Conservation (phyloP, 2,113 vertebrate species). For the Elephantulus edwardii region DNA sequence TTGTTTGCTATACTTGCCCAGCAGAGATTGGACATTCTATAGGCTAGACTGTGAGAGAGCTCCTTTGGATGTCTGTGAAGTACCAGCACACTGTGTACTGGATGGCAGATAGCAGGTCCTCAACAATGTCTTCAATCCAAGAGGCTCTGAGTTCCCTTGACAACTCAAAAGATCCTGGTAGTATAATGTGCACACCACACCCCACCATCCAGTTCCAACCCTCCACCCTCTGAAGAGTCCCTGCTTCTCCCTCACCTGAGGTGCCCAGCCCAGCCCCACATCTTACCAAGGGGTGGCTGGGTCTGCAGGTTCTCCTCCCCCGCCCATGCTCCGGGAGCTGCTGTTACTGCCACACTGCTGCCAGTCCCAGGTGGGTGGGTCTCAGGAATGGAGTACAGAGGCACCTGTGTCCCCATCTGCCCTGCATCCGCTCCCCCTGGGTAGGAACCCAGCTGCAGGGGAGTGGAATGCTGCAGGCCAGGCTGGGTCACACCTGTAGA, state of each 20-base stretch:
- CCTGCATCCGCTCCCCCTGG: neutral
- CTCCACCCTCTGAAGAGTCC: neutral
- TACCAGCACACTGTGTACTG: too few relatives aligned
- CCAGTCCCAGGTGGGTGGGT: accelerated
- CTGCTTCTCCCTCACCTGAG: neutral
- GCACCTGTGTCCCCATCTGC: accelerated
- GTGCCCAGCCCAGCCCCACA: neutral
- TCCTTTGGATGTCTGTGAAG: accelerated
- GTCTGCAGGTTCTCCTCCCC: neutral
- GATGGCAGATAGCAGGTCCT: neutral
- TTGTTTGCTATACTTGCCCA: neutral
- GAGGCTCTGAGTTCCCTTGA: too few relatives aligned
- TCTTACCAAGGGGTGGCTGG: slow-evolving; percentile 50
- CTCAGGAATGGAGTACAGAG: neutral
- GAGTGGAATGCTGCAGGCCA: neutral
- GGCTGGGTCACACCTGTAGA: neutral
- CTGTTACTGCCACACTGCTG: accelerated
- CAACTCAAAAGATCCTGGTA: too few relatives aligned
- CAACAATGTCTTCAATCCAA: too few relatives aligned
- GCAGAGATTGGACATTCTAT: neutral
- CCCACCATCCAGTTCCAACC: neutral
- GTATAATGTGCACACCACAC: accelerated
- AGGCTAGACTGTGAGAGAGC: neutral
- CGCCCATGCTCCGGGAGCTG: neutral
- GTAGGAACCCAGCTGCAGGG: neutral